Percentiles rank a stretch among this genome's conserved stretches.
Conservation (phyloP, 37 sponge, comb jelly and placozoan species). For the Beroe forskalii region DNA sequence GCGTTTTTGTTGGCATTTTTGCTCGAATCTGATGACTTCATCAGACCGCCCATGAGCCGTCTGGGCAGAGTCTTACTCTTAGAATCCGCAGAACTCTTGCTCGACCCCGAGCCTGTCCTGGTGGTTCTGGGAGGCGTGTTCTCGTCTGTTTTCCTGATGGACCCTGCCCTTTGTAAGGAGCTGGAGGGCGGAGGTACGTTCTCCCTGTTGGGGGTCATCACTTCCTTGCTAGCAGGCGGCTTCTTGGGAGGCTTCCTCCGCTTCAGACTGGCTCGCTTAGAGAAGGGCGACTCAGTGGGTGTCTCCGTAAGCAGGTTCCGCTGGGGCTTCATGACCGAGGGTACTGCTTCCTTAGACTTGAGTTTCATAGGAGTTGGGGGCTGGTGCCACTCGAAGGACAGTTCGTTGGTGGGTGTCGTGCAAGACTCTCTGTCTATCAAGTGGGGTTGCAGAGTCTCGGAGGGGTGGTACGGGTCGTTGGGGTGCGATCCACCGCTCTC, state of each 20-base stretch:
- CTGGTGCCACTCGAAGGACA: not conserved
- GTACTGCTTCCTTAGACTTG: not conserved
- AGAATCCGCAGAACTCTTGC: not conserved
- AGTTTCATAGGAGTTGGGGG: not conserved
- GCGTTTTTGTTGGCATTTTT: not conserved
- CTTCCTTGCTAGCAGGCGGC: not conserved
- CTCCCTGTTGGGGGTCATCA: constrained; percentile 23
- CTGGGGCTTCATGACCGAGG: constrained; percentile 34
- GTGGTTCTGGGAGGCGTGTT: not conserved
- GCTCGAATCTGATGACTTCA: not conserved
- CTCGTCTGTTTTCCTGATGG: not conserved
- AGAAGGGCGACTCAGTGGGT: not conserved
- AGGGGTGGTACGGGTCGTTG: not conserved
- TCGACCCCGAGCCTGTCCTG: constrained; percentile 17
- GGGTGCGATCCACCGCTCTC: not conserved
- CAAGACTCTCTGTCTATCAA: not conserved
- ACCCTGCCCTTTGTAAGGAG: not conserved
- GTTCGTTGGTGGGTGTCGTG: not conserved
- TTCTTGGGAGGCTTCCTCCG: not conserved
- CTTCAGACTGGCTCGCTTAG: constrained; percentile 30
- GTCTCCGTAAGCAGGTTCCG: not conserved
- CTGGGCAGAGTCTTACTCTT: not conserved
- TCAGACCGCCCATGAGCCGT: not conserved
- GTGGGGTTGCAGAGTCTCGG: not conserved
- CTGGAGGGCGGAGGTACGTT: not conserved